Conservation (phyloP, 1,140 invertebrate genomes). For the Trypoxylus dichotomus region DNA sequence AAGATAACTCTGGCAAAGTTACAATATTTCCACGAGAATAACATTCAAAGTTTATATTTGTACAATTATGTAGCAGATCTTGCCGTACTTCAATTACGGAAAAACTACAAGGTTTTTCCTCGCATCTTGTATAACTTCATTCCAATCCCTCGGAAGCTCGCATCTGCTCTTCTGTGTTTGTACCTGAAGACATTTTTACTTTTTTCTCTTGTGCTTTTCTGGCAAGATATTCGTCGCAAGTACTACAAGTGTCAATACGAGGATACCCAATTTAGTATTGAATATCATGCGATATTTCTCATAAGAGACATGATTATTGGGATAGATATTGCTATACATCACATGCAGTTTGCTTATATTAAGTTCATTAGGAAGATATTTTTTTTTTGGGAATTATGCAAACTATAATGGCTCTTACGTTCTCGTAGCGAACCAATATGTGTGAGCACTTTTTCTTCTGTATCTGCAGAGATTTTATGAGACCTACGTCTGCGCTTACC, state of each 20-base stretch:
- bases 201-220: slow-evolving; percentile 23
- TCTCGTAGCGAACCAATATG: neutral
- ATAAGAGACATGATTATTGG: slow-evolving; percentile 28
- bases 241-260: slow-evolving; percentile 34
- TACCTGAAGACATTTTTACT: neutral
- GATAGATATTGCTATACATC: slow-evolving; percentile 22
- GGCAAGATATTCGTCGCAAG: slow-evolving; percentile 35
- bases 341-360: slow-evolving; percentile 30
- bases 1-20: no score
- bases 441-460: neutral
- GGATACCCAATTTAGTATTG: slow-evolving; percentile 35
- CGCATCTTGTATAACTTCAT: no score
- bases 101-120: no score
- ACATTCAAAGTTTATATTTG: no score
- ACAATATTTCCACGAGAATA: no score
- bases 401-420: slow-evolving; percentile 15
- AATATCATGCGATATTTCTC: slow-evolving; percentile 34
- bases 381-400: slow-evolving; percentile 29
- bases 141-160: no score
- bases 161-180: slow-evolving; percentile 24
- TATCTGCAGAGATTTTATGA: slow-evolving; percentile 4
- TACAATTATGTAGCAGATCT: no score
- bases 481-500: neutral
- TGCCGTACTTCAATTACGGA: no score
- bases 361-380: slow-evolving; percentile 34